phyloP scores from a whole-genome alignment of 2,113 vertebrate species.

The Microtus pennsylvanicus region DNA sequence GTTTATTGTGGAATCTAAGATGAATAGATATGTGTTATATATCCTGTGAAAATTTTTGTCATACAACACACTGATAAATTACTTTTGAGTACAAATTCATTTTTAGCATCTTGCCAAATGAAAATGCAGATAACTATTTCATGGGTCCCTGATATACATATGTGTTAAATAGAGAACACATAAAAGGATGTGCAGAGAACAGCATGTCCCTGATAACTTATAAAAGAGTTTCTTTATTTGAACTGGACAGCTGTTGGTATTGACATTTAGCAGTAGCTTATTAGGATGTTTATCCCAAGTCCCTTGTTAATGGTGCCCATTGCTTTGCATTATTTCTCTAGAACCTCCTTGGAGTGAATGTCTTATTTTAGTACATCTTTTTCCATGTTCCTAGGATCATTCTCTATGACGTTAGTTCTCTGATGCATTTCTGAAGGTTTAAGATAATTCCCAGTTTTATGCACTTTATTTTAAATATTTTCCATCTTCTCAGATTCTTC shows the following conservation, averaged over 20 bases:
- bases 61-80: background rate
- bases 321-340: background rate
- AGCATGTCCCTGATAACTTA: background rate
- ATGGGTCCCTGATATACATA: background rate
- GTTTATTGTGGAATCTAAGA: background rate
- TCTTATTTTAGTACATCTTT: background rate
- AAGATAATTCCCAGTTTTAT: conserved; percentile 18
- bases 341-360: background rate
- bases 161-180: conserved; percentile 5
- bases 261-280: background rate
- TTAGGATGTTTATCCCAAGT: background rate
- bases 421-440: background rate
- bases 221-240: background rate
- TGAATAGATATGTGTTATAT: no score
- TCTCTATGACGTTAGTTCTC: background rate
- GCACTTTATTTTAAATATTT: conserved; percentile 28
- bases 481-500: conserved; percentile 38
- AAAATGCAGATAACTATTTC: background rate
- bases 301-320: background rate
- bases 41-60: background rate
- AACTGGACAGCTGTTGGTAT: background rate
- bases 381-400: background rate
- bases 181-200: background rate
- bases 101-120: background rate
- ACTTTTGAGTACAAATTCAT: background rate